Evolutionary conservation across 2,797 vertebrate genomes (phyloP).

Genomic region (Phataginus tetradactyla): DNA sequence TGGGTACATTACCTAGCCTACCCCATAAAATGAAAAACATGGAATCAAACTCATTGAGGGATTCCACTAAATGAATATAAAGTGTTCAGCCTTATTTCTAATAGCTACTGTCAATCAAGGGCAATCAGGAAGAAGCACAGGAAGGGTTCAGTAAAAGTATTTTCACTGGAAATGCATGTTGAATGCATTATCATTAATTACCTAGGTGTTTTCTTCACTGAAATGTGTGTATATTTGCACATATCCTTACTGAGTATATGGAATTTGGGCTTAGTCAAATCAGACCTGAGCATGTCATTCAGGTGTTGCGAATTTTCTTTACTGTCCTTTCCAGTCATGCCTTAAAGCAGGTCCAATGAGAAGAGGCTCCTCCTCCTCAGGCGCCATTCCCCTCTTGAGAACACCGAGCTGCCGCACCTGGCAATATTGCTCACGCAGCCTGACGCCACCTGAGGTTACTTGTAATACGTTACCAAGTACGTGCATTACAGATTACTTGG

Average conservation of each 20-base stretch:
- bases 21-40: neutral
- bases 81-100: constrained; percentile 28
- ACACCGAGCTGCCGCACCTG: neutral
- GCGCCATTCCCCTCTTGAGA: neutral
- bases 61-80: constrained; percentile 2
- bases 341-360: neutral
- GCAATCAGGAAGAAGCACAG: neutral
- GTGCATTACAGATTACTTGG: neutral
- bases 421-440: neutral
- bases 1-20: neutral
- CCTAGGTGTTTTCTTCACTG: neutral
- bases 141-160: neutral
- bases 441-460: neutral
- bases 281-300: constrained; percentile 65
- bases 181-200: constrained; percentile 58
- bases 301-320: constrained; percentile 62
- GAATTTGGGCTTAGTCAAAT: constrained; percentile 60
- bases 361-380: neutral
- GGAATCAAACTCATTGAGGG: neutral
- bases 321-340: constrained; percentile 59
- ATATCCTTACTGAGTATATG: neutral
- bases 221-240: neutral
- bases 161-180: constrained; percentile 34
- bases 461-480: no score
- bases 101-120: neutral